A percentile compares a stretch with the other conserved stretches of the same genome.
Conservation (phyloP, 2,888 invertebrate genomes). For the Eilema caniola region DNA sequence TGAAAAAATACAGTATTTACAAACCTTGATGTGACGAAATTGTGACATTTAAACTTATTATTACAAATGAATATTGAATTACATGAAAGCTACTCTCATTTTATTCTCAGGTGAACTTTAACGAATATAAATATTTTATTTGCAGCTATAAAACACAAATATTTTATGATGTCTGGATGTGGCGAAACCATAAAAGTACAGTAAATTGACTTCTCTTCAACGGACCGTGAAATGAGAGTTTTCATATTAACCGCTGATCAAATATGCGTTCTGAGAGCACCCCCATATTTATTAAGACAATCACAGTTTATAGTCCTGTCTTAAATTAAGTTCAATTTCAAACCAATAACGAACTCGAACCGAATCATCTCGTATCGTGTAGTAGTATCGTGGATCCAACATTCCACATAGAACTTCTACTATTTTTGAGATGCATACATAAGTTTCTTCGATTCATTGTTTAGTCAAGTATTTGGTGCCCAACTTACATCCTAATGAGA, state of each 20-base stretch:
- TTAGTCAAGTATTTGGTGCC: no score
- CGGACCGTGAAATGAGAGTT: not conserved
- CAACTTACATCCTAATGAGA: no score
- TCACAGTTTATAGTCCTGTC: not conserved
- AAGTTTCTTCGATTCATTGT: no score
- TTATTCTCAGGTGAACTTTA: not conserved
- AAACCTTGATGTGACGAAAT: no score
- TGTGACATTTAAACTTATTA: not conserved
- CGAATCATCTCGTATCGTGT: not conserved
- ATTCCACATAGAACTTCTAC: no score
- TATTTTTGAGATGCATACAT: no score
- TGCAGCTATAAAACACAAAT: slow-evolving; percentile 11
- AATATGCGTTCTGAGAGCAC: not conserved
- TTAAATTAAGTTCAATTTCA: not conserved
- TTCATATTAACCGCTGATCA: not conserved
- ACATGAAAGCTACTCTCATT: not conserved
- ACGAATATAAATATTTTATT: slow-evolving; percentile 6
- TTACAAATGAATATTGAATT: slow-evolving; percentile 1
- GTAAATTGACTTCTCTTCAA: not conserved
- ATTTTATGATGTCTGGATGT: slow-evolving; percentile 5
- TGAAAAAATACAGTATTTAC: no score
- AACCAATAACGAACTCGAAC: not conserved
- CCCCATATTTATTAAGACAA: not conserved
- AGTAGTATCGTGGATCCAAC: not conserved
- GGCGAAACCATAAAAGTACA: not conserved